Evolutionary conservation across 64 coral and sea anemone species (phyloP), one percentile per base, ranked within the genome.

Genomic region (Hydrozoanthus tunicans): DNA sequence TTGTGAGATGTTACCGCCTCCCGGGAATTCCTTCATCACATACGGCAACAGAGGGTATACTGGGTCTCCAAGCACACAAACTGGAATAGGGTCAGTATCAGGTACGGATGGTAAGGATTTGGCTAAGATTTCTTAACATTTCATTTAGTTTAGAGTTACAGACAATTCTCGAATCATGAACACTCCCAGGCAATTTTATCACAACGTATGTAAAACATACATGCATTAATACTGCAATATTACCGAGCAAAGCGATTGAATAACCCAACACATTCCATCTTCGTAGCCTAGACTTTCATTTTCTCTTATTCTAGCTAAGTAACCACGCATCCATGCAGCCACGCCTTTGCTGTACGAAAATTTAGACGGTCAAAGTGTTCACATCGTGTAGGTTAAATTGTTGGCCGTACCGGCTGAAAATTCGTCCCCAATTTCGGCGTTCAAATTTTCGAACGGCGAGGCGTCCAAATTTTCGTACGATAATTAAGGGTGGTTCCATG

Each of bases 161-260:
- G 70, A 75, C 51, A 75, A 75, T 75, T 75, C 27, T 75, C 53
- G 27, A 6, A 8, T 75, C 72, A 51, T 75, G 72, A 8, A 75
- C 72, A 75, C 72, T 75, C 0, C 72, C 72, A 75, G 72, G 72
- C 72, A 8, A 75, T 75, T 75, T 75, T 75, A 75, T 75, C 7
- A 75, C 72, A 75, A 6, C 5, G 7, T 75, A 26, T 8, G 7
- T 75, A 8, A 75, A 75, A 8, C 72, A 52, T 51, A 43, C 1
- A 74, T 75, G 73, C 59, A 80, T 54, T 64, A 53, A 78, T 12
- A 90, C 89, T 57, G 64, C 69, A 55, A 70, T 65, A 77, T 62
- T 65, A 64, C 25, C 89, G 56, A 80, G 75, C 75, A 56, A 55
- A 90, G 75, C 75, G 6, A 56, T 12, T 78, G 20, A 78, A 57